Base-by-base conservation (phyloP, 2,888 invertebrate genomes). In the Tenthredo livida region DNA sequence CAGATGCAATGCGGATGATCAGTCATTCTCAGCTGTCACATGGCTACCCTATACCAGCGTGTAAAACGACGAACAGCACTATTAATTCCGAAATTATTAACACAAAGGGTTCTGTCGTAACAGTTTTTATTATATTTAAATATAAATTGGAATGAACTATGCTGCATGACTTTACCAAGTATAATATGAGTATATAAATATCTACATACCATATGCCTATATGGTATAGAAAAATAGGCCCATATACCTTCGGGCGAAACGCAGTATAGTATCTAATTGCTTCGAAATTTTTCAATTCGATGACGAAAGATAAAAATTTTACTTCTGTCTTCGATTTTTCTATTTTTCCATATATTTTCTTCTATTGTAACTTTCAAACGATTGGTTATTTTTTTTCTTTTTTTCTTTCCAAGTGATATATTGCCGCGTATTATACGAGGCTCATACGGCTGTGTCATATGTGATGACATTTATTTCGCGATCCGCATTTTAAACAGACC, bases 401-500 rank as follows among this genome's bases (percentile, higher is more conserved):
- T 33, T 33, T 33, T 4, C 4, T 33, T 33, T 2, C 4, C 15
- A 15, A 54, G 7, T 54, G n/a, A 50, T n/a, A n/a, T 17, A 61
- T 12, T 2, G 37, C 6, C n/a, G 15, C 40, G 33, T 21, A 29
- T 2, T 2, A 37, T 21, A 37, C 40, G 33, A 54, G 33, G n/a
- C 17, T 10, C 58, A 25, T 37, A 12, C 7, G n/a, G 58, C 29
- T 25, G 77, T 77, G 47, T 77, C 77, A 61, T 47, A 54, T 80
- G 77, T 54, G 61, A 54, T 77, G 77, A 80, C 80, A 80, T 80
- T 80, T 80, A 61, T 61, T 58, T 80, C 61, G 61, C 80, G 80
- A 80, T 80, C 50, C 80, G 80, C 80, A 50, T 80, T 80, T 80
- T 80, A 40, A 80, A 80, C 80, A 80, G 58, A 61, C 80, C 80